A percentile compares a stretch with the other conserved stretches of the same genome.
Conservation (phyloP, 2,888 invertebrate species). For the Drosophila incognita region DNA sequence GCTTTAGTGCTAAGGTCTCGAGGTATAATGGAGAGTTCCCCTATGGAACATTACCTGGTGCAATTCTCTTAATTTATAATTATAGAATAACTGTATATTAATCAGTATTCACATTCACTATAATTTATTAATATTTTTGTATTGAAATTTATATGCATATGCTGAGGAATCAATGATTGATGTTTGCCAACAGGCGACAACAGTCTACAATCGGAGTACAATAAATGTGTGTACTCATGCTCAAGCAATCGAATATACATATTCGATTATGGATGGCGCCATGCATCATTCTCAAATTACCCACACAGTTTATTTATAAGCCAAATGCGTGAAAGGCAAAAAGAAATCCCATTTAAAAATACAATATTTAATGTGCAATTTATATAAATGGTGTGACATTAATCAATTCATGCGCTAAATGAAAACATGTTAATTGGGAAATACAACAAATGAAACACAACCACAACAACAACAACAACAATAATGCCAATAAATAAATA, state of each 20-base stretch:
- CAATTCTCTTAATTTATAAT: background rate
- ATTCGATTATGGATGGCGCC: slow-evolving; percentile 41
- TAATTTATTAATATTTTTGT: slow-evolving; percentile 16
- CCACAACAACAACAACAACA: background rate
- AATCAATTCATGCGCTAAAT: slow-evolving; percentile 71
- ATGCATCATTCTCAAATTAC: slow-evolving; percentile 62
- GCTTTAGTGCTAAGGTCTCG: background rate
- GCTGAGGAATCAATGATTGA: slow-evolving; percentile 33
- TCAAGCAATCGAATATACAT: slow-evolving; percentile 35
- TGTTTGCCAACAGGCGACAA: slow-evolving; percentile 8
- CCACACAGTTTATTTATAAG: slow-evolving; percentile 49
- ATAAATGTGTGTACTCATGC: slow-evolving; percentile 4
- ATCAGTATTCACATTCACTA: background rate
- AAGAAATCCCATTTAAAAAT: slow-evolving; percentile 48
- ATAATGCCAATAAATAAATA: slow-evolving; percentile 7
- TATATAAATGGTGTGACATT: slow-evolving; percentile 60
- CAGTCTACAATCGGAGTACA: slow-evolving; percentile 12
- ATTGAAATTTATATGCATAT: slow-evolving; percentile 11
- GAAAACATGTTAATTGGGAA: slow-evolving; percentile 71
- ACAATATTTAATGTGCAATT: slow-evolving; percentile 55
- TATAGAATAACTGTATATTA: background rate
- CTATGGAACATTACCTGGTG: background rate
- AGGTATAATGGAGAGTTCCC: background rate
- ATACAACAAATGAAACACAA: background rate
- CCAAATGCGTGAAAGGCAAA: slow-evolving; percentile 20